These are phyloP conservation scores for Perizoma affinitatum DNA, from an alignment of 2,888 invertebrate species.

Conservation along the genomic window DNA sequence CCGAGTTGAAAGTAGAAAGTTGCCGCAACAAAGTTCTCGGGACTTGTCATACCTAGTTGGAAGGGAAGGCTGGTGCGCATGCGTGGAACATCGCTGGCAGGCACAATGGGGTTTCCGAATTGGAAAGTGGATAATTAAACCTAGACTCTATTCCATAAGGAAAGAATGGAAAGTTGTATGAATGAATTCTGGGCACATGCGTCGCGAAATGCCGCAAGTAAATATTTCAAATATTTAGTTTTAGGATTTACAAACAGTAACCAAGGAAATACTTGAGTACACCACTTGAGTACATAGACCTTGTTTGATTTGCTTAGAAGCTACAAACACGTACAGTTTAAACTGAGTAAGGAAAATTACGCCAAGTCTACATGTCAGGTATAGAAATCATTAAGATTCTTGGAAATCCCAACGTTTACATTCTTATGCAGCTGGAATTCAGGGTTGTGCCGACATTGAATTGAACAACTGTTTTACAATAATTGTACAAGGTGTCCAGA, in stretches of 20 bases:
- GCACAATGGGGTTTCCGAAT: constrained; percentile 57
- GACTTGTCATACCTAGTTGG: constrained; percentile 53
- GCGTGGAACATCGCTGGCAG: constrained; percentile 54
- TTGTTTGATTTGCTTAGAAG: constrained; percentile 36
- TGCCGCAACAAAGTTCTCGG: constrained; percentile 50
- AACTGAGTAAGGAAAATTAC: constrained; percentile 16
- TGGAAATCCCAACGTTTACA: constrained; percentile 35
- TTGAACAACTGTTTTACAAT: constrained; percentile 15
- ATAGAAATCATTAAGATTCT: constrained; percentile 33
- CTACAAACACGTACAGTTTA: constrained; percentile 25
- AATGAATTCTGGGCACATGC: constrained; percentile 54
- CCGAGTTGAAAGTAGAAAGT: constrained; percentile 50
- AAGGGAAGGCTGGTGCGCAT: constrained; percentile 66
- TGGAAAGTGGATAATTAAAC: constrained; percentile 35
- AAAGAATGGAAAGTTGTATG: constrained; percentile 41
- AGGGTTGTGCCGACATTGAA: constrained; percentile 13
- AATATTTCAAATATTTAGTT: constrained; percentile 68
- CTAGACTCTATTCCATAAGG: constrained; percentile 43
- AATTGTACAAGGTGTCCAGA: no score
- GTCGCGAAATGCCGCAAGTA: constrained; percentile 51
- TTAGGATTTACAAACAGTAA: constrained; percentile 63
- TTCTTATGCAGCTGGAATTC: constrained; percentile 18
- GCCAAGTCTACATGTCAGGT: constrained; percentile 13
- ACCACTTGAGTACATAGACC: constrained; percentile 54
- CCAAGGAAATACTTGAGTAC: constrained; percentile 52